Base-by-base conservation (phyloP, 2,888 invertebrate species). In the Achlya flavicornis region DNA sequence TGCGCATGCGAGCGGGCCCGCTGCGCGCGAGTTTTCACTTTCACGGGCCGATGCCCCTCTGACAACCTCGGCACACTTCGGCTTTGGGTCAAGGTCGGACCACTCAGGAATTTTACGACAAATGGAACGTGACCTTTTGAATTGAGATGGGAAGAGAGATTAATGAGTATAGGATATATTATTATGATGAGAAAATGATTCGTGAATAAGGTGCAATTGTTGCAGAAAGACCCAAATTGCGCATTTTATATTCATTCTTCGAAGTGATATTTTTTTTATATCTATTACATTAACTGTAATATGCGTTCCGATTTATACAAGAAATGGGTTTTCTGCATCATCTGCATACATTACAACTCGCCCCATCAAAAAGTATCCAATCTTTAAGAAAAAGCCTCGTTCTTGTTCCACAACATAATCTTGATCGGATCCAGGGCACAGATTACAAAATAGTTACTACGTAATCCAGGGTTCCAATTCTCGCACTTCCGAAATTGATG, bases 31-130 rank as follows among this genome's bases (percentile, higher is more conserved):
- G 46, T 81, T 88, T 89, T 89, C 89, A 88, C 89, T 89, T 88
- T 89, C 87, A 78, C 80, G 81, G 87, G 86, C 84, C 88, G 79
- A 75, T 87, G 89, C 79, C 86, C 85, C 85, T 84, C 87, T 85
- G 75, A 84, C 72, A 78, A 83, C 83, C 86, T 82, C 74, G 75
- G 65, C 74, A 72, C 16, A 38, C 60, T 60, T 60, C 43, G 60
- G 41, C 77, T 77, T 67, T 81, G 74, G 83, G 88, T 86, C 88
- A 88, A 89, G 88, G 88, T 74, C 80, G 73, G 35, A 64, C 65
- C 62, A 77, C 63, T 60, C 64, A 64, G 72, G 69, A 66, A 66
- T 70, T 63, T 60, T 6, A 46, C 5, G 46, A 46, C 57, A 64
- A 59, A 59, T 60, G 26, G 60, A 41, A 19, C 41, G 41, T 66